Base-by-base conservation (phyloP, 2,797 vertebrate genomes). In the Micromesistius poutassou region DNA sequence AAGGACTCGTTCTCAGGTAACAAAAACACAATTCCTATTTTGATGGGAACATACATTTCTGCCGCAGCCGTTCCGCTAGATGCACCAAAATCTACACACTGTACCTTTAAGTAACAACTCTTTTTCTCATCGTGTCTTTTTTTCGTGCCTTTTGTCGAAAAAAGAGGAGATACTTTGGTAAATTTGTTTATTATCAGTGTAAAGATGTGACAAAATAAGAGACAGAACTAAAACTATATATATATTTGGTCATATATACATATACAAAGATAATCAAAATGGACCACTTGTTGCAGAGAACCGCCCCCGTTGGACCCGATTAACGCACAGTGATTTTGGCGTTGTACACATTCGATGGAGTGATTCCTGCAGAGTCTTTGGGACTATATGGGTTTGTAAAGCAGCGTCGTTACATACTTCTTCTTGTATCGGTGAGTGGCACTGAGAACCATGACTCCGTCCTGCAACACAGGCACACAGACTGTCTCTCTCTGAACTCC, bases 391-490 rank as follows among this genome's bases (percentile, higher is more conserved):
- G 98, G 98, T 86, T 99, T 99, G 93, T 99, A 99, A 7, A 99
- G 93, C 71, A 99, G 94, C 13, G 98, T 99, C 71, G 97, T 99
- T 85, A 99, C 98, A 0, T 99, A 98, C 77, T 99, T 99, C 91
- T 98, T 99, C 91, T 98, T 98, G 93, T 98, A 99, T 70, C 97
- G 92, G 86, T 99, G 98, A 0, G 97, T 97, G 0, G 97, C 97
- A 1, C 98, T 99, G 75, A 99, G 96, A 82, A 99, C 98, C 97
- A 99, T 99, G 82, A 99, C 97, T 0, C 98, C 98, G 28, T 99
- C 98, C 98, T 99, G 81, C 85, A 86, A 88, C 25, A 81, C 76
- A 80, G 19, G 50, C 5, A 81, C 10, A 73, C 25, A 12, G 28
- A 73, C n/a, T 28, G 72, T 2, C 31, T 71, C 10, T 19, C 38